Base-by-base conservation (phyloP, 2,113 vertebrate species). In the Meleagris gallopavo region DNA sequence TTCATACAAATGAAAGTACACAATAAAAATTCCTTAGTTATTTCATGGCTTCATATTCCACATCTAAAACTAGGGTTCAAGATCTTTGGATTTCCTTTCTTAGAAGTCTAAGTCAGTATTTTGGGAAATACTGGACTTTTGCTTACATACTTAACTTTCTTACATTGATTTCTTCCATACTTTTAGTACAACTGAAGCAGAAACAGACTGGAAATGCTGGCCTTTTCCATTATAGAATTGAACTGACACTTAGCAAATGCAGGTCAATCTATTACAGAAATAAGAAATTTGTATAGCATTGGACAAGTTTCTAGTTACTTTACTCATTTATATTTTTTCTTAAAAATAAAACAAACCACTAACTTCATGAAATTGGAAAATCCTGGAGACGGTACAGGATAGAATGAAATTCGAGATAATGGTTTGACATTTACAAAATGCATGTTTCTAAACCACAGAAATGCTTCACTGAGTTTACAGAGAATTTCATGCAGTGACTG, bases 21-120 rank as follows among this genome's bases (percentile, higher is more conserved):
- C 7, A 25, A n/a, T 83, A 97, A 97, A 97, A 97, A 89, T 92
- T 67, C 85, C 30, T 86, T 90, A n/a, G 17, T 86, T 93, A 88
- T 94, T 96, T 96, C 66, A 81, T 86, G 95, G 45, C 58, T 83
- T 92, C 86, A 91, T 88, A 83, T 93, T 93, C 29, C 65, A 94
- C 62, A 94, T 65, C 48, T 82, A 83, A 94, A 94, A 86, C 74
- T 60, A 74, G 41, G 90, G 75, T 57, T 87, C 65, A 96, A 58
- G 78, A 89, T 38, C 32, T 86, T 64, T 34, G 30, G 29, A 55
- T 87, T 90, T 89, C 25, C 66, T 90, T 67, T 86, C 86, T 74
- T 60, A 69, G 19, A 83, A 13, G 25, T 50, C 36, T 7, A 79
- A 58, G 20, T 50, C 4, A 43, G 12, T 52, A 64, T 58, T 61